These are phyloP conservation scores for Thysanoteuthis rhombus DNA, from an alignment of 2,888 invertebrate genomes.

Conservation along the genomic window DNA sequence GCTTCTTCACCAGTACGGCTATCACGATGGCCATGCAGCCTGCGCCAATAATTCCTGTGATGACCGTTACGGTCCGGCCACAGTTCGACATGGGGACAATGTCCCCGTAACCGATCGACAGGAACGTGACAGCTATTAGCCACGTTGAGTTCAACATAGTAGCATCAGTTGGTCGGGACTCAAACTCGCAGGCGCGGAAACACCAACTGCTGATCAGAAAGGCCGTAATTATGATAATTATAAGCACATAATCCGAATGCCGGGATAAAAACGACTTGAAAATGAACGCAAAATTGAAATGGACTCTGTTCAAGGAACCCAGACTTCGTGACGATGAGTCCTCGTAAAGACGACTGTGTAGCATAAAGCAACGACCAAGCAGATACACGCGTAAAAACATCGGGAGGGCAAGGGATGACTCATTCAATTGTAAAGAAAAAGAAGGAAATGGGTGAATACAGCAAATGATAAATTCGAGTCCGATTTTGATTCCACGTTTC, in stretches of 20 bases:
- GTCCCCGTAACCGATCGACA: conserved; percentile 67
- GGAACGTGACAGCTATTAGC: conserved; percentile 67
- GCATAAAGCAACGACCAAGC: conserved; percentile 63
- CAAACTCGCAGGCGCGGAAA: conserved; percentile 64
- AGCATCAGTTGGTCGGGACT: conserved; percentile 47
- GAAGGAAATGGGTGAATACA: conserved; percentile 64
- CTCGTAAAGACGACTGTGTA: conserved; percentile 64
- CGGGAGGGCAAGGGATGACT: conserved; percentile 64
- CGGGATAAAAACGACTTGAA: conserved; percentile 67
- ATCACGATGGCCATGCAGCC: conserved; percentile 66
- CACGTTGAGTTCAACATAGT: conserved; percentile 66
- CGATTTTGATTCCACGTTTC: conserved; percentile 71
- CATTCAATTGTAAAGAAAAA: conserved; percentile 48
- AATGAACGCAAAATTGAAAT: conserved; percentile 83
- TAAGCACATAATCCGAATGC: conserved; percentile 65
- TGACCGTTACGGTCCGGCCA: conserved; percentile 64
- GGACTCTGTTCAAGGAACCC: conserved; percentile 88
- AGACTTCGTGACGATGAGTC: conserved; percentile 67
- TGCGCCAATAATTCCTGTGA: conserved; percentile 66
- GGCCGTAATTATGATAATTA: conserved; percentile 57
- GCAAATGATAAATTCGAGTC: conserved; percentile 75
- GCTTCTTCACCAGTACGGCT: conserved; percentile 63
- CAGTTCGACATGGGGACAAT: conserved; percentile 66
- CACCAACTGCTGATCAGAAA: conserved; percentile 64
- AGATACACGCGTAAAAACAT: conserved; percentile 65